Percentiles rank a stretch among this genome's conserved stretches.
Conservation (phyloP, 2,888 invertebrate genomes). For the Eurois occulta region DNA sequence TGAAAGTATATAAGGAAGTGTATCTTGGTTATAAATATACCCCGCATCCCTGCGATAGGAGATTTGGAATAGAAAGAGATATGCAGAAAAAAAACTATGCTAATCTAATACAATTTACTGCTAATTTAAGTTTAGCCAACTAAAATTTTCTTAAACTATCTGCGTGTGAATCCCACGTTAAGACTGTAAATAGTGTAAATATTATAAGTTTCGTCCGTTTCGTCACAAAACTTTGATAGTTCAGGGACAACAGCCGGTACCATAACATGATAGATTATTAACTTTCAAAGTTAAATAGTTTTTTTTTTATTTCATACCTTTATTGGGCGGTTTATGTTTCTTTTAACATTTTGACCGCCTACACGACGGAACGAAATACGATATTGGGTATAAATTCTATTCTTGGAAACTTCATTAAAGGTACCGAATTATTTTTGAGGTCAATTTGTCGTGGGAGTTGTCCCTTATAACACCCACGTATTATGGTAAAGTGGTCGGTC, state of each 20-base stretch:
- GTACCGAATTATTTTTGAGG: background rate
- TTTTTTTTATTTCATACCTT: slow-evolving; percentile 10
- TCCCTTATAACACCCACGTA: background rate
- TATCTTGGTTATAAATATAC: background rate
- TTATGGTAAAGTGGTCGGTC: background rate
- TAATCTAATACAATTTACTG: background rate
- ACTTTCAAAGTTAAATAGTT: slow-evolving; percentile 39
- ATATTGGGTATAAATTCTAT: background rate
- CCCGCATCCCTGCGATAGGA: too few relatives aligned
- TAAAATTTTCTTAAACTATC: background rate
- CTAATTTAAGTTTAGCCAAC: background rate
- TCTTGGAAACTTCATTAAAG: slow-evolving; percentile 4
- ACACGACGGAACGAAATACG: slow-evolving; percentile 4
- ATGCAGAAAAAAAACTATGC: background rate
- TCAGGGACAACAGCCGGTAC: slow-evolving; percentile 41
- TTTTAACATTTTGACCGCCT: slow-evolving; percentile 28
- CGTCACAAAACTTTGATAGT: slow-evolving; percentile 57
- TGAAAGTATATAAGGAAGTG: background rate
- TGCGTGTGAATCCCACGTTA: slow-evolving; percentile 20
- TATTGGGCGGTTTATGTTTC: slow-evolving; percentile 23
- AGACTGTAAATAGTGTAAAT: slow-evolving; percentile 45
- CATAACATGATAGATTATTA: slow-evolving; percentile 47
- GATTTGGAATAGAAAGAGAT: background rate
- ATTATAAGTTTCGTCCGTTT: slow-evolving; percentile 44
- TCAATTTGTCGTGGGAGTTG: background rate